phyloP scores from a whole-genome alignment of 2,888 invertebrate species.

The Didymodactylos carnosus region DNA sequence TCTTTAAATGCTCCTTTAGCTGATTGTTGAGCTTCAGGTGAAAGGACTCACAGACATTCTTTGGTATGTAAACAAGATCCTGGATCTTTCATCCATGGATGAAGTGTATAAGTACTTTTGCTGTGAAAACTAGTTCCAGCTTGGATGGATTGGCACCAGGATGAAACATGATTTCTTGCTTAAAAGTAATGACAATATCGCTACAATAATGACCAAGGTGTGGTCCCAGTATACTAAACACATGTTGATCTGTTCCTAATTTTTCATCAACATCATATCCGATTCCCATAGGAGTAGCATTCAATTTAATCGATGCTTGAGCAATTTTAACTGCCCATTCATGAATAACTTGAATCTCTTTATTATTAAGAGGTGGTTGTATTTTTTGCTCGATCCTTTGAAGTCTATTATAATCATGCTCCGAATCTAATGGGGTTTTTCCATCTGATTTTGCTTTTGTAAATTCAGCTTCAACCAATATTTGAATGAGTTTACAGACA shows the following conservation, averaged over 20 bases:
- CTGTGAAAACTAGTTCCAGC: background rate
- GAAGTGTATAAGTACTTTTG: background rate
- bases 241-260: background rate
- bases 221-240: background rate
- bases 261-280: background rate
- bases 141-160: background rate
- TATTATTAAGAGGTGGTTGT: background rate
- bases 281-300: background rate
- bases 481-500: background rate
- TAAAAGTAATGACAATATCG: background rate
- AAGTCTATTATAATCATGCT: background rate
- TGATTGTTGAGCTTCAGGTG: background rate
- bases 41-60: background rate
- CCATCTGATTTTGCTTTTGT: background rate
- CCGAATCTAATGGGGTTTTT: background rate
- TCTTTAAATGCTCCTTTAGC: background rate
- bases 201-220: background rate
- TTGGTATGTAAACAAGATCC: background rate
- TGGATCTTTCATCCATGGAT: background rate
- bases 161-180: background rate
- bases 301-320: background rate
- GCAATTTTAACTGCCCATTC: background rate
- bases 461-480: background rate
- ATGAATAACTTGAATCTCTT: background rate
- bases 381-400: background rate